Evolutionary conservation across 2,113 vertebrate species (phyloP).

Genomic region (Tachysurus vachellii): DNA sequence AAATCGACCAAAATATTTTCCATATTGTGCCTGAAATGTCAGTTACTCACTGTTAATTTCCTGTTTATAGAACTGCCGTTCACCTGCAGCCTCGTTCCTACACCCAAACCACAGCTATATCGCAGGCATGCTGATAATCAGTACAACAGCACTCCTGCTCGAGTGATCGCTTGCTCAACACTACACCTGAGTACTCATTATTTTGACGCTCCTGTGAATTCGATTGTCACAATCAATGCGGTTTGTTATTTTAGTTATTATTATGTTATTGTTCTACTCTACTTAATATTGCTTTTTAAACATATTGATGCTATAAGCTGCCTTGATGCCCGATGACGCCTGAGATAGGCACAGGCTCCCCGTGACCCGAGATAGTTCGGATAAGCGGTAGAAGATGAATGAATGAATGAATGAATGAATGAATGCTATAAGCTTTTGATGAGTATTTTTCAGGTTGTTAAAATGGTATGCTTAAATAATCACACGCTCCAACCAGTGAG

Average conservation of each 20-base stretch:
- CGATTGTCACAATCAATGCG: not conserved
- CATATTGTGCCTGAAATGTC: not conserved
- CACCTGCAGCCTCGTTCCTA: not conserved
- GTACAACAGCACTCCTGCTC: not conserved
- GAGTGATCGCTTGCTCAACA: not conserved
- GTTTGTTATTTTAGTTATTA: not conserved
- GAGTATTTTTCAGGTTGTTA: not conserved
- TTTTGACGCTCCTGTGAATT: not conserved
- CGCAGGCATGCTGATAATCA: not conserved
- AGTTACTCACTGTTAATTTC: not conserved
- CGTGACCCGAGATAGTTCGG: no score
- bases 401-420: no score
- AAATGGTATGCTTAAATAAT: not conserved
- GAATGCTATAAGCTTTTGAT: not conserved
- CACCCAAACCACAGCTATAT: not conserved
- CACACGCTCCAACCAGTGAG: not conserved
- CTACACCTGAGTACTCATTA: not conserved
- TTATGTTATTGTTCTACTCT: not conserved
- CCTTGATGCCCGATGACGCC: no score
- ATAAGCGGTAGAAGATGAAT: no score
- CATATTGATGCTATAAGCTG: not conserved
- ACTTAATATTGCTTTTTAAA: not conserved
- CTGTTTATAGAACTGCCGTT: not conserved
- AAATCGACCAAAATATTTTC: not conserved
- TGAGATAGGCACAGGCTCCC: no score